Evolutionary conservation across 2,888 invertebrate genomes (phyloP).

Genomic region (Chrysolina haemoptera): DNA sequence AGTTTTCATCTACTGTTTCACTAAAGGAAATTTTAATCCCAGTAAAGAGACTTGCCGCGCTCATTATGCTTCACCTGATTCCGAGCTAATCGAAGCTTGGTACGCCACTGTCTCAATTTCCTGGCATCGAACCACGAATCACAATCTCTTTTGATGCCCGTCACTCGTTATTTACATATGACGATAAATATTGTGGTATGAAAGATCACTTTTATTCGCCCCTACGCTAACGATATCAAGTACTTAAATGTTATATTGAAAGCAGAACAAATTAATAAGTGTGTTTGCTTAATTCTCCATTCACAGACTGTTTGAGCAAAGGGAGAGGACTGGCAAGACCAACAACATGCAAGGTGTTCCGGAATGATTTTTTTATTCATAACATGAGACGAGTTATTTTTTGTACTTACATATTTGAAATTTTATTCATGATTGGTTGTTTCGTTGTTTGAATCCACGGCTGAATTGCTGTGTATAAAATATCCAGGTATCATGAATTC

Average conservation of each 20-base stretch:
- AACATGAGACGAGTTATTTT: too few species aligned
- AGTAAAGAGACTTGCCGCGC: too few species aligned
- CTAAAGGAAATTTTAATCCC: too few species aligned
- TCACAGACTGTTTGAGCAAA: constrained; percentile 33
- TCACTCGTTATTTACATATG: constrained; percentile 69
- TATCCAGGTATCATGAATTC: too few species aligned
- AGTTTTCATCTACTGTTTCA: too few species aligned
- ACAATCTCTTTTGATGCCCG: constrained; percentile 65
- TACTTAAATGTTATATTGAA: constrained; percentile 61
- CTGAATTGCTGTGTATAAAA: too few species aligned
- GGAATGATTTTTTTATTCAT: neutral
- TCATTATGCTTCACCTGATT: neutral
- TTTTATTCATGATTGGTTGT: too few species aligned
- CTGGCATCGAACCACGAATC: constrained; percentile 40
- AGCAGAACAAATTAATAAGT: constrained; percentile 60
- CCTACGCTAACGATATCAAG: constrained; percentile 53
- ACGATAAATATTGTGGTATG: constrained; percentile 67
- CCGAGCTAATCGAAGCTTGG: neutral
- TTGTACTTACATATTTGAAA: too few species aligned
- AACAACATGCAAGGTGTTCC: neutral
- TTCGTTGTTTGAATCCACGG: too few species aligned
- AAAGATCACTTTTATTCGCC: constrained; percentile 60
- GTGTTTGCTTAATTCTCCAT: constrained; percentile 53
- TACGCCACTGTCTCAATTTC: constrained; percentile 28
- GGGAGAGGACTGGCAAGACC: constrained; percentile 2